A percentile compares a stretch with the other conserved stretches of the same genome.
Conservation (phyloP, 2,888 invertebrate species). For the Odontomyia ornata region DNA sequence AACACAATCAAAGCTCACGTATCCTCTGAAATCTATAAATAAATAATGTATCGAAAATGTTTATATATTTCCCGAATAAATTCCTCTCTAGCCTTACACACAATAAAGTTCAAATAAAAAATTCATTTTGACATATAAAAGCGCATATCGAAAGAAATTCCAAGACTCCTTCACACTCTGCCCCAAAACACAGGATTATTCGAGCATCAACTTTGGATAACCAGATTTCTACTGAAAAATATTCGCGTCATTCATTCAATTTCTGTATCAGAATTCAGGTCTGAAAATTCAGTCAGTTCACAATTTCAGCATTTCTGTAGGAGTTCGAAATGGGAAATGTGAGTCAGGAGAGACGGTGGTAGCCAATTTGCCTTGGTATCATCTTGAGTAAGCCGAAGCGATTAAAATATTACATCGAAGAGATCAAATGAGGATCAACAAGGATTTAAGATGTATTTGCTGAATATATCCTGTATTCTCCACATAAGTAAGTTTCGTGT, state of each 20-base stretch:
- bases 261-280: no score
- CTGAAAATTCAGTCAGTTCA: no score
- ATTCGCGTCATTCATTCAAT: constrained; percentile 8
- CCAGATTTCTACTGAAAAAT: not conserved
- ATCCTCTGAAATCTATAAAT: no score
- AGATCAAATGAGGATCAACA: constrained; percentile 54
- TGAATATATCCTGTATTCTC: constrained; percentile 44
- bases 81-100: no score
- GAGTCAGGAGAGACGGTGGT: not conserved
- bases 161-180: constrained; percentile 15
- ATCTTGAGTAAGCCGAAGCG: constrained; percentile 48
- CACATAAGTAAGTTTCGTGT: constrained; percentile 9
- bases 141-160: not conserved
- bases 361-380: constrained; percentile 48
- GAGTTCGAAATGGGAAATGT: not conserved
- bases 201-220: constrained; percentile 17
- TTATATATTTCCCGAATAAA: no score
- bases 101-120: no score
- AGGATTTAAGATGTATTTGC: constrained; percentile 50
- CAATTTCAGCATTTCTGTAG: not conserved
- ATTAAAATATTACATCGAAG: constrained; percentile 53
- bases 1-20: no score
- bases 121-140: no score
- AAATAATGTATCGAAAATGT: no score
- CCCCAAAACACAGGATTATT: constrained; percentile 27